Conservation (phyloP, 2,797 vertebrate genomes). For the Enteromius mattozi region DNA sequence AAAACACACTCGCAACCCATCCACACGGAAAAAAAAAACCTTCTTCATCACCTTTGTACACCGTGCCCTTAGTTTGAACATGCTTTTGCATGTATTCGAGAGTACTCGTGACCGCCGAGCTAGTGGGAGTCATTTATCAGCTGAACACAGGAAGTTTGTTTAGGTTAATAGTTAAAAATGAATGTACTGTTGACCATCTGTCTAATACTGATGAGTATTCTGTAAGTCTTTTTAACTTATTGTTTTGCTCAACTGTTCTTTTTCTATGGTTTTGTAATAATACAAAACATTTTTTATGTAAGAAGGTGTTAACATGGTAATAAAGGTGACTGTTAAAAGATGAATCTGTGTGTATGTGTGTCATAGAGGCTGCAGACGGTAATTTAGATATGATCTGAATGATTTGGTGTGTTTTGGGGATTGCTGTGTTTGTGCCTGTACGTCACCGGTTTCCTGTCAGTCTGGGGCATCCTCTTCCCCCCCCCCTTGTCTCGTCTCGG, state of each 20-base stretch:
- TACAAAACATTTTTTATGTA: slow-evolving; percentile 47
- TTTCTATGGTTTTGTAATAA: slow-evolving; percentile 35
- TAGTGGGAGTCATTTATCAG: neutral
- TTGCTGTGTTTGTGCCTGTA: slow-evolving; percentile 17
- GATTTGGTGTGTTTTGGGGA: slow-evolving; percentile 23
- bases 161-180: slow-evolving; percentile 26
- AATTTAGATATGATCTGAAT: slow-evolving; percentile 39
- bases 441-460: slow-evolving; percentile 51
- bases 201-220: slow-evolving; percentile 20
- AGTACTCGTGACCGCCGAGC: neutral
- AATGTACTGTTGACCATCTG: slow-evolving; percentile 25
- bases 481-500: slow-evolving; percentile 37
- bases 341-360: slow-evolving; percentile 27
- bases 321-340: slow-evolving; percentile 56
- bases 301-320: slow-evolving; percentile 49
- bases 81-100: neutral
- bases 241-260: neutral
- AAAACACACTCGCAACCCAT: slow-evolving; percentile 54
- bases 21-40: neutral
- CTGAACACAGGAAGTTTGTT: slow-evolving; percentile 40
- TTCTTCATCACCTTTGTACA: slow-evolving; percentile 44
- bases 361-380: slow-evolving; percentile 25
- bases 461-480: neutral
- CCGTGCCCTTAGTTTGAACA: slow-evolving; percentile 46
- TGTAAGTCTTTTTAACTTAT: slow-evolving; percentile 30